Percentiles rank a stretch among this genome's conserved stretches.
phyloP scores from a whole-genome alignment of 2,888 invertebrate species.

The Eurytoma adleriae region DNA sequence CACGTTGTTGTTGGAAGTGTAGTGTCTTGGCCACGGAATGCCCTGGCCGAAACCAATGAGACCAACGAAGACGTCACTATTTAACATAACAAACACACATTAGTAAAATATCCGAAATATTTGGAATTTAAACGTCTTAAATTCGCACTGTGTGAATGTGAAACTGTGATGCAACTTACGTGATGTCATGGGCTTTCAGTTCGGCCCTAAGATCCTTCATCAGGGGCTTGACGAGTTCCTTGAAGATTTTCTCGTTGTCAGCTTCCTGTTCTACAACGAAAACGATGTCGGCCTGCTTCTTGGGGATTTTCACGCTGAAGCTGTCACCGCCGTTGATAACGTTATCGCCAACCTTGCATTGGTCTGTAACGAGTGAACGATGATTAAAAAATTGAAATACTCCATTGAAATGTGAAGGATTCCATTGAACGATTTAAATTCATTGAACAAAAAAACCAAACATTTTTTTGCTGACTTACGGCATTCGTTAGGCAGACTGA shows the following conservation, averaged over 20 bases:
- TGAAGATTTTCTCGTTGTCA: constrained; percentile 81
- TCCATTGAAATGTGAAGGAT: neutral
- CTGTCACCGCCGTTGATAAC: constrained; percentile 79
- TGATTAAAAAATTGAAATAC: neutral
- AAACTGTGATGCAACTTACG: no score
- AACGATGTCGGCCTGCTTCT: constrained; percentile 88
- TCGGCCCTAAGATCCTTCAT: constrained; percentile 80
- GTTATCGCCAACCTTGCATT: constrained; percentile 76
- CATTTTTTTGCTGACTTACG: constrained; percentile 75
- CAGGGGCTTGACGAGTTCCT: constrained; percentile 81
- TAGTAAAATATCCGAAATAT: neutral
- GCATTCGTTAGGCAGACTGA: constrained; percentile 82
- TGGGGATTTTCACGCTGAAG: constrained; percentile 82
- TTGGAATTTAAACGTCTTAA: neutral
- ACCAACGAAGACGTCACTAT: constrained; percentile 79
- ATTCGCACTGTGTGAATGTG: neutral
- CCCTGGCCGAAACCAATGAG: constrained; percentile 80
- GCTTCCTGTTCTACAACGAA: constrained; percentile 84
- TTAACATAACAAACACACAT: constrained; percentile 58
- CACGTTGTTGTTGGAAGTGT: constrained; percentile 78
- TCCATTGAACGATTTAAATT: neutral
- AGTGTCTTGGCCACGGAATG: constrained; percentile 78
- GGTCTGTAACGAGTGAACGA: constrained; percentile 66
- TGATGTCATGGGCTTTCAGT: constrained; percentile 81
- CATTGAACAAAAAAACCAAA: no score